These are phyloP conservation scores for Nesogale talazaci DNA, from an alignment of 2,113 vertebrate genomes.

Conservation along the genomic window DNA sequence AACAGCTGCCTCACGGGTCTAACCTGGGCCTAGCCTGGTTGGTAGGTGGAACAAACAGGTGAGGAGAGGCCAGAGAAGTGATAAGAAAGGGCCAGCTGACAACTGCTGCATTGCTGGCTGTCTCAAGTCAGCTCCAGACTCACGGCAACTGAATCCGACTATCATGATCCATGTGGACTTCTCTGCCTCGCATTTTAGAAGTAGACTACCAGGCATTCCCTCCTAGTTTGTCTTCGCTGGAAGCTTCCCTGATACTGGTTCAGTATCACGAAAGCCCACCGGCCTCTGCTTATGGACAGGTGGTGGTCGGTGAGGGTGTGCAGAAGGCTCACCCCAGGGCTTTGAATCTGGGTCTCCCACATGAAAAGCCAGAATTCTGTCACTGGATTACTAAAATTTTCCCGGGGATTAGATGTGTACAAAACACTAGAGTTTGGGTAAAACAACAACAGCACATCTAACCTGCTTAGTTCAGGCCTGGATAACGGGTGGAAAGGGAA, in stretches of 20 bases:
- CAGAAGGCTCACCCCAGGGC: background rate
- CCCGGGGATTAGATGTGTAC: background rate
- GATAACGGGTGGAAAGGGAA: background rate
- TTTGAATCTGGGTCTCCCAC: background rate
- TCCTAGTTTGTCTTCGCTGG: background rate
- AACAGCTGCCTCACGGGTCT: background rate
- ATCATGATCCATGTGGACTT: background rate
- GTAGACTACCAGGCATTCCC: background rate
- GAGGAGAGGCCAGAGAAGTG: background rate
- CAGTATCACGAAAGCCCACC: background rate
- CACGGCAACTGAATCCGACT: background rate
- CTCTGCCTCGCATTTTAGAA: background rate
- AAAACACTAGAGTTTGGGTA: background rate
- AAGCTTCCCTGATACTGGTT: background rate
- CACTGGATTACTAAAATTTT: background rate
- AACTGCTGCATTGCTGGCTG: background rate
- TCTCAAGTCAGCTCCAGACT: no score
- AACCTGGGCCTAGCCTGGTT: background rate
- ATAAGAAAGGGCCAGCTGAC: background rate
- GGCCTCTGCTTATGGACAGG: background rate
- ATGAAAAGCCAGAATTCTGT: background rate
- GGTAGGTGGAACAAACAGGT: background rate
- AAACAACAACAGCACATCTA: background rate
- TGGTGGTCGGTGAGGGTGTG: background rate
- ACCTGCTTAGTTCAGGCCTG: background rate